Evolutionary conservation across 2,888 invertebrate genomes (phyloP), one percentile per base, ranked within the genome.

Genomic region (Gymnosoma rotundatum): DNA sequence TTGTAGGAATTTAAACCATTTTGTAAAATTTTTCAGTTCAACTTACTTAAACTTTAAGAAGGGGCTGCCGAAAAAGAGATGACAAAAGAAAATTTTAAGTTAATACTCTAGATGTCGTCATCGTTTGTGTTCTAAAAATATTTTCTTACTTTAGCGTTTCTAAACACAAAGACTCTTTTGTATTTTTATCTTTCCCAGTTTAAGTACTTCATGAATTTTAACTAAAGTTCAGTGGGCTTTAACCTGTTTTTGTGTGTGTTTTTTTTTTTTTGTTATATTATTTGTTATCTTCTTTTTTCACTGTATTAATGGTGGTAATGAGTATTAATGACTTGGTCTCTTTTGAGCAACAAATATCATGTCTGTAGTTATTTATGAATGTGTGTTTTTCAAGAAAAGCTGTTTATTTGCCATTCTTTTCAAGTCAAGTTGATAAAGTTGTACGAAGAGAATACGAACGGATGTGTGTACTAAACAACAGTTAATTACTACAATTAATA

Each of bases 401-500:
- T 12, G 21, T 38, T 18, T 38, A 7, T 76, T 52, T 50, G 52
- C 18, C 25, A 36, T 36, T 36, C n/a, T n/a, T 45, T 38, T 60
- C 25, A 60, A 25, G 52, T 54, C 56, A 38, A 60, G n/a, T 42
- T 48, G 20, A 78, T 78, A 45, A 64, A 78, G 72, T 78, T 72
- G 25, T 69, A 52, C 25, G 58, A 45, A 38, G 18, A 32, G 25
- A 21, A 38, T 50, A 25, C 2, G 16, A 8, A 60, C 25, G 50
- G 18, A 38, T n/a, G 54, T 45, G 58, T 12, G 32, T 63, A 54
- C 61, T 61, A 21, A 80, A 69, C 25, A 80, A 50, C 75, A 72
- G 60, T 61, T 67, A 50, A 82, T 67, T 60, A 72, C 82, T 56
- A 50, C 67, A 82, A 82, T 82, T 82, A 78, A 78, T 82, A 78